Evolutionary conservation across 2,888 invertebrate genomes (phyloP).

Genomic region (Agrochola macilenta): DNA sequence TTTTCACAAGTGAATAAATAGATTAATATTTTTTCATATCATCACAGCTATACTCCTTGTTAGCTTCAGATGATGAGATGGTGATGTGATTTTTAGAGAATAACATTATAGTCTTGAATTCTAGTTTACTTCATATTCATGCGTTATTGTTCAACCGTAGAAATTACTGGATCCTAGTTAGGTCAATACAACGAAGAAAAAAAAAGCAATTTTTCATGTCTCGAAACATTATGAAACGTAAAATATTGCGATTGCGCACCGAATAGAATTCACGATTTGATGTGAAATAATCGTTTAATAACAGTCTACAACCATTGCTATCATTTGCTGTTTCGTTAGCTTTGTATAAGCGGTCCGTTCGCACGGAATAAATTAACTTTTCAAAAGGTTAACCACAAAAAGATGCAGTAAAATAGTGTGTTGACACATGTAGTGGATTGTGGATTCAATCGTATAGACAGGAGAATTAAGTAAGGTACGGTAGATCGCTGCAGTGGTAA

Average conservation of each 20-base stretch:
- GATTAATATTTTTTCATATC: neutral
- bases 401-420: neutral
- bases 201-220: constrained; percentile 39
- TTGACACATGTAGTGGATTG: neutral
- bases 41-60: neutral
- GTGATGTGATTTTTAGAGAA: neutral
- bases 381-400: constrained; percentile 9
- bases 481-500: no score
- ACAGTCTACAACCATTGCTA: constrained; percentile 42
- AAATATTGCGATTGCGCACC: constrained; percentile 48
- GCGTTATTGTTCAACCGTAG: constrained; percentile 20
- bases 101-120: neutral
- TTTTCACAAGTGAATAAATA: neutral
- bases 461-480: neutral
- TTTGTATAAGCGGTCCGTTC: constrained; percentile 3
- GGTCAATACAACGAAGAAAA: constrained; percentile 41
- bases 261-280: constrained; percentile 43
- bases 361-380: constrained; percentile 25
- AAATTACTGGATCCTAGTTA: neutral
- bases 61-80: neutral
- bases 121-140: neutral
- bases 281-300: constrained; percentile 55
- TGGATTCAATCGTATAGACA: neutral
- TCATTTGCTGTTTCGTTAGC: constrained; percentile 29
- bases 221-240: constrained; percentile 40